Evolutionary conservation across 2,888 invertebrate species (phyloP), one percentile per base, ranked within the genome.

Genomic region (Thera britannica): DNA sequence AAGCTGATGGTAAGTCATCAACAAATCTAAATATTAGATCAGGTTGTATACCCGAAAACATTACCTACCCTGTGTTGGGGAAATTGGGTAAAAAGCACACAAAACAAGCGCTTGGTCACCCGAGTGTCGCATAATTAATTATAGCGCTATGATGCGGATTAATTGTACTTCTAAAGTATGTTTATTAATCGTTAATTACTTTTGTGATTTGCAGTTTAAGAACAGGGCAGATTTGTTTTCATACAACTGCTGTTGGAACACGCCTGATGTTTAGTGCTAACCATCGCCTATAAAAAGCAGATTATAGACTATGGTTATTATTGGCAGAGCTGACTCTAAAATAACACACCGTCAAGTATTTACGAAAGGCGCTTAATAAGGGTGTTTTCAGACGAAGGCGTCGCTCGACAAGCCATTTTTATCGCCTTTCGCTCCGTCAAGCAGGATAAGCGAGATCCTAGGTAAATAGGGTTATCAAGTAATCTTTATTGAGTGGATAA

Each of bases 371-470:
- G 58, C 57, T 58, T 67, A 60, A 57, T 69, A 70, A 70, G 56
- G 68, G 60, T 57, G n/a, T 58, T 65, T 62, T 62, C 68, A 70
- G 60, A 67, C 64, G 65, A 64, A 72, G 70, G 71, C 74, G 67
- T 72, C 59, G 72, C 70, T 70, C 57, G 69, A 72, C 77, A 75
- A 77, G 74, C 74, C 82, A 77, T 84, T 85, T 84, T 87, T 88
- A 87, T 88, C 86, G 73, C 72, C 76, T 86, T 88, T 84, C 81
- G 78, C 80, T 80, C 74, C 72, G 74, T 70, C 76, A 79, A 78
- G 78, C 80, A 74, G 76, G 72, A 76, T 80, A 76, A 78, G 72
- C 77, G 76, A 68, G 70, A 75, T 77, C 74, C 66, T 75, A 77
- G 75, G 76, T 75, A 72, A 64, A 68, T 65, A 76, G 71, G 77